Evolutionary conservation across 2,113 vertebrate genomes (phyloP), one percentile per base, ranked within the genome.

Genomic region (Forbesichthys agassizii): DNA sequence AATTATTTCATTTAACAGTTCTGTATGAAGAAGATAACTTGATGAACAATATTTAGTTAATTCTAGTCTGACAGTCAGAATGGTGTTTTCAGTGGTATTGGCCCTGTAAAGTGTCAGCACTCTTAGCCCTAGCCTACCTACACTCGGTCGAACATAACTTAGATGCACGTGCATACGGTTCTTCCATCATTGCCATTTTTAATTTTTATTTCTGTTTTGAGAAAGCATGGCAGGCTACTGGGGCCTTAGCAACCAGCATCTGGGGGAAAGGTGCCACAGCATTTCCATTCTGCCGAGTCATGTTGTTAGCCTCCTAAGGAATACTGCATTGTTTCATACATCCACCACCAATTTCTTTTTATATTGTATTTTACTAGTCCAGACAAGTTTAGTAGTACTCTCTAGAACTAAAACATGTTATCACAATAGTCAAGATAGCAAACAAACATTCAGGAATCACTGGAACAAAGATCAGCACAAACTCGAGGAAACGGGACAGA

Each of bases 171-270:
- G 27, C 27, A 20, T 73, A 9, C 18, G 52, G 48, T 64, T 66
- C 69, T 27, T 75, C 55, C 67, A 66, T 64, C 53, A 46, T 60
- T 66, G 27, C 1, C 61, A 52, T 58, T 48, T 63, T 64, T 66
- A 14, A 18, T 87, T 66, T 88, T 85, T 88, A 68, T 86, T 82
- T 86, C 73, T 86, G 79, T 82, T 81, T 78, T 55, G 68, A 69
- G 74, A 74, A 56, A 53, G 49, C 48, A 52, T 66, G 69, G 56
- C 61, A 64, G 78, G 49, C 65, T 60, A 67, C 57, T 76, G 77
- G 69, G 67, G 48, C 67, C 81, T 85, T 86, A 59, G 79, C 80
- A 89, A 85, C 82, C 55, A 69, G 80, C 66, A 16, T 82, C 55
- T 76, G 75, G 78, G 70, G 60, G 68, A 79, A 78, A 63, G 63